These are phyloP conservation scores for Amorpha juglandis DNA, from an alignment of 2,888 invertebrate species.

Conservation along the genomic window DNA sequence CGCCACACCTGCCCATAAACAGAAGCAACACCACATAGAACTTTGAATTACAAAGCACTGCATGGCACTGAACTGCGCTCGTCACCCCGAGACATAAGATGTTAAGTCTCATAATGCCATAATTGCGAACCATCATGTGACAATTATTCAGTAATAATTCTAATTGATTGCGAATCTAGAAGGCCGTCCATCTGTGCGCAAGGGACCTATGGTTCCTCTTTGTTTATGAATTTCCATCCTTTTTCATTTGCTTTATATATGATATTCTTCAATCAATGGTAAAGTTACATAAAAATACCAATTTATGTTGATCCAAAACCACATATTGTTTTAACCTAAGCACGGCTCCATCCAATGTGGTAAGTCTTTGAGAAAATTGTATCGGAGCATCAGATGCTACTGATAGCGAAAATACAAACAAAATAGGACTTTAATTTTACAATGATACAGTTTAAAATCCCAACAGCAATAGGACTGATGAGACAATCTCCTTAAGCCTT, in stretches of 20 bases:
- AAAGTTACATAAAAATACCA: slow-evolving; percentile 24
- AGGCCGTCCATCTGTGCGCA: no score
- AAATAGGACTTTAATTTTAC: slow-evolving; percentile 21
- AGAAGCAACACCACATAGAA: no score
- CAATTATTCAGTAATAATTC: no score
- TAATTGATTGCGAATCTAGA: no score
- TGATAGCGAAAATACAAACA: neutral
- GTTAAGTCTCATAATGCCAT: no score
- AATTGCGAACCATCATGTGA: no score
- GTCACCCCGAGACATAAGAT: no score
- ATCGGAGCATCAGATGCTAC: neutral
- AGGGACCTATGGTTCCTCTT: no score
- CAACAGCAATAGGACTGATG: neutral
- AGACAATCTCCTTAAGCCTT: slow-evolving; percentile 26
- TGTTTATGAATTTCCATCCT: no score
- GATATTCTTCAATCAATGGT: slow-evolving; percentile 30
- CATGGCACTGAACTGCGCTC: no score
- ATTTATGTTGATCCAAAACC: neutral
- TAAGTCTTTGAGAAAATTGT: slow-evolving; percentile 20
- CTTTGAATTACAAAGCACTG: no score
- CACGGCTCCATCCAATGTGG: slow-evolving; percentile 9
- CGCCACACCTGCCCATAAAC: no score
- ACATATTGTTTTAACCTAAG: neutral
- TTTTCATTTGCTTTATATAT: neutral
- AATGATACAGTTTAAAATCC: slow-evolving; percentile 16